Evolutionary conservation across 2,797 vertebrate genomes (phyloP).

Genomic region (Sebastes steindachneri): DNA sequence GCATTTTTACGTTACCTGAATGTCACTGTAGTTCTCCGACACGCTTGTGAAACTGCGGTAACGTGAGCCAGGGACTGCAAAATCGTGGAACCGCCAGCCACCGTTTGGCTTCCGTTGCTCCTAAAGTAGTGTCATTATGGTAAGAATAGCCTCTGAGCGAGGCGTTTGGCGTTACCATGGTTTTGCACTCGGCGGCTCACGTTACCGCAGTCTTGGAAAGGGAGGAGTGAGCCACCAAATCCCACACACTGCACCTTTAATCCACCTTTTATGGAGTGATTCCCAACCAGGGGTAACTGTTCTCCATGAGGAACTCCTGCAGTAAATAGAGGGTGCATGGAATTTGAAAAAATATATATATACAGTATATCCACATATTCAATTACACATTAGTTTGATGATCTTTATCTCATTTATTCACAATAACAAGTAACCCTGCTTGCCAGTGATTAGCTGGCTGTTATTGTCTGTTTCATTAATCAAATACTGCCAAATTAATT

Average conservation of each 20-base stretch:
- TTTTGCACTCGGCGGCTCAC: too few relatives aligned
- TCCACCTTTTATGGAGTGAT: not conserved
- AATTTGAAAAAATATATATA: not conserved
- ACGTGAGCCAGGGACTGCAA: too few relatives aligned
- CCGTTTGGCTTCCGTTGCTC: too few relatives aligned
- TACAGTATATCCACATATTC: not conserved
- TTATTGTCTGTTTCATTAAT: slow-evolving; percentile 5
- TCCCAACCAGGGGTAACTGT: not conserved
- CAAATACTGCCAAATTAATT: not conserved
- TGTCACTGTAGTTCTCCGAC: too few relatives aligned
- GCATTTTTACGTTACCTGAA: too few relatives aligned
- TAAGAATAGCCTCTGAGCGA: too few relatives aligned
- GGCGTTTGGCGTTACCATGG: too few relatives aligned
- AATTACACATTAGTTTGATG: not conserved
- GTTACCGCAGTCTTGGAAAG: too few relatives aligned
- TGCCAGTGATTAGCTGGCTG: not conserved
- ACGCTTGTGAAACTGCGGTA: too few relatives aligned
- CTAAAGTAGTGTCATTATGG: too few relatives aligned
- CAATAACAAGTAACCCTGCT: not conserved
- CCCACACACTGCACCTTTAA: not conserved
- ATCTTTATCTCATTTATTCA: not conserved
- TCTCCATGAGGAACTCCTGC: not conserved
- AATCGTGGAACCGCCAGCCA: too few relatives aligned
- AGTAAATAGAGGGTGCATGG: not conserved
- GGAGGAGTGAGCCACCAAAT: too few relatives aligned